Evolutionary conservation across 2,797 vertebrate species (phyloP), one percentile per base, ranked within the genome.

Genomic region (Anguilla pacifica): DNA sequence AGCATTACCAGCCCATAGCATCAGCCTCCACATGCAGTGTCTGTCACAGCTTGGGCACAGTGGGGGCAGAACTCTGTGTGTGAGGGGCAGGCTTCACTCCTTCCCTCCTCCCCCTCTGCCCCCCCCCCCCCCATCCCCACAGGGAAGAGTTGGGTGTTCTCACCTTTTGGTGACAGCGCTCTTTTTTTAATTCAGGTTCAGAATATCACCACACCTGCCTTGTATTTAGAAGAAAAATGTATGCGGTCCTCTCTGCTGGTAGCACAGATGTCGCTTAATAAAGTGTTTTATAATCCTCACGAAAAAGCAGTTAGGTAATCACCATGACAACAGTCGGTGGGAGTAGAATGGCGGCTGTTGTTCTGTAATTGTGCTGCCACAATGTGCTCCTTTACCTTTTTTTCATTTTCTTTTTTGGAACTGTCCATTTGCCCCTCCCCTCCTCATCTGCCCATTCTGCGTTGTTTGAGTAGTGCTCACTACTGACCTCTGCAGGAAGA

Each of bases 271-370:
- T 95, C 93, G 93, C 94, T 94, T 93, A 94, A 96, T 93, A 94
- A 96, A 95, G 96, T 85, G 94, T 93, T 95, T 96, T 95, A 95
- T 95, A 96, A 96, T 96, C 95, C 96, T 95, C 94, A 94, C 94
- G 95, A 95, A 96, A 95, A 97, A 94, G 93, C 74, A 89, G 87
- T 91, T 91, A 89, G 95, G 93, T 94, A 96, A 96, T 95, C 89
- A 94, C 91, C 93, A 96, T 96, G 95, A 96, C 96, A 96, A 96
- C 96, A 94, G 93, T 94, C 95, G 94, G 94, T 90, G 92, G 91
- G 93, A 95, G 93, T 91, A 92, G 25, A 28, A 9, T 10, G 67
- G 67, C 2, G 25, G 67, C 67, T 70, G 59, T 22, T 86, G 25
- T 49, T 70, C 11, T 86, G 39, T n/a, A 6, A 86, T 35, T 25